Percentiles rank a stretch among this genome's conserved stretches.
Conservation (phyloP, 2,113 vertebrate species). For the Rana temporaria region DNA sequence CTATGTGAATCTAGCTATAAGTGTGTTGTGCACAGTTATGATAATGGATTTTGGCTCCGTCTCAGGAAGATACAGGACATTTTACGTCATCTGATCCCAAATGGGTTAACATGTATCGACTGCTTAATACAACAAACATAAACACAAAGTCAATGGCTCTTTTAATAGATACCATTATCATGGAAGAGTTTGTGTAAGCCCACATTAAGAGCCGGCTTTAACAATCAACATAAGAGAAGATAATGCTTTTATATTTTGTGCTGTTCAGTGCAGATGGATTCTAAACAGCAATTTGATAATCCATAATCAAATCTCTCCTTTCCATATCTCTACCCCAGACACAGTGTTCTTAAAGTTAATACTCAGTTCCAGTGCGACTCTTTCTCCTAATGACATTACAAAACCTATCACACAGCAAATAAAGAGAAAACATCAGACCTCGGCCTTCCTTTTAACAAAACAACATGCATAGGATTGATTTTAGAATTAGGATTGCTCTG, state of each 20-base stretch:
- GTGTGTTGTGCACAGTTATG: not conserved
- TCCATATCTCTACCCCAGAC: constrained; percentile 24
- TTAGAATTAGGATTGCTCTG: constrained; percentile 29
- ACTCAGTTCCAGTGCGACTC: constrained; percentile 3
- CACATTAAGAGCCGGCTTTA: constrained; percentile 53
- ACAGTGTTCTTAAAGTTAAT: constrained; percentile 41
- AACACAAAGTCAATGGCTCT: constrained; percentile 47
- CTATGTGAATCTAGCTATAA: too few species aligned
- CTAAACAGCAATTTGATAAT: constrained; percentile 57
- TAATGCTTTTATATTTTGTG: constrained; percentile 52
- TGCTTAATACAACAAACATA: constrained; percentile 47
- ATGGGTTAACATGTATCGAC: constrained; percentile 40
- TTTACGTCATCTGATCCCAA: not conserved
- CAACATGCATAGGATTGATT: constrained; percentile 44
- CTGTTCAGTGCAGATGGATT: constrained; percentile 52
- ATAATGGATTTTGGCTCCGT: not conserved
- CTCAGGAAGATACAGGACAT: not conserved
- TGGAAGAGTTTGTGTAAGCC: constrained; percentile 55
- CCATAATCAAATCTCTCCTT: constrained; percentile 58
- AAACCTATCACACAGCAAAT: constrained; percentile 15
- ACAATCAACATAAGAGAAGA: constrained; percentile 49
- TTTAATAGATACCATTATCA: constrained; percentile 58
- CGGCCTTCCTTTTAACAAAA: constrained; percentile 1
- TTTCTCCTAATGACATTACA: constrained; percentile 29
- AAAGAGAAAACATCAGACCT: constrained; percentile 12